Base-by-base conservation (phyloP, 2,113 vertebrate genomes). In the Hymenochirus boettgeri region DNA sequence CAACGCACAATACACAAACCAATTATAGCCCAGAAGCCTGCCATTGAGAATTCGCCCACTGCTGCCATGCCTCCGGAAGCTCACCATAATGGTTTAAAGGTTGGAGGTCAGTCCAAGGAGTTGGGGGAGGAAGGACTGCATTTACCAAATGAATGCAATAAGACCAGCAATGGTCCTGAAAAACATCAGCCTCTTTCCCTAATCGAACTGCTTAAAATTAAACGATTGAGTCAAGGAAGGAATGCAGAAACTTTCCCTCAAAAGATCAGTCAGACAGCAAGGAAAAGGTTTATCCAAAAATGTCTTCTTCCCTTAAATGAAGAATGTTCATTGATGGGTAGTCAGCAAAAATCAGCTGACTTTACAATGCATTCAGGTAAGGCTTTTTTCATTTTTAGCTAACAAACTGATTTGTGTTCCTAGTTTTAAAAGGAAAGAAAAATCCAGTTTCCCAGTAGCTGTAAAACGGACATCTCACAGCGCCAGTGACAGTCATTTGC, bases 181-280 rank as follows among this genome's bases (percentile, higher is more conserved):
- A 93, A 80, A 78, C 76, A 69, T 65, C 85, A 86, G 37, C 87
- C 90, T 21, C 83, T 92, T 75, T 89, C 91, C 80, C 85, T 95
- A 81, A 90, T 93, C 75, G 88, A 93, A 80, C 90, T 96, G 57
- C 86, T 96, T 70, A 88, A 89, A 86, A 85, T 83, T 73, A 93
- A 85, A 84, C 89, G 85, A 70, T 79, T 86, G 72, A 86, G 88
- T 73, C 92, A 98, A 75, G 93, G 89, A 77, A 81, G 80, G 57
- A 82, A 79, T 77, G 71, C 75, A 70, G 73, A 73, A 72, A 52
- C 80, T 73, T 89, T 83, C 72, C 74, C 87, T 77, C 86, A 87
- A 76, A 88, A 89, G 78, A 85, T 81, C 70, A 85, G 71, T 72
- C 86, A 89, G 76, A 88, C 86, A 53, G 84, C 84, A 80, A 91